These are phyloP conservation scores for Psilopsiagon aymara DNA, from an alignment of 2,113 vertebrate species.

Conservation along the genomic window DNA sequence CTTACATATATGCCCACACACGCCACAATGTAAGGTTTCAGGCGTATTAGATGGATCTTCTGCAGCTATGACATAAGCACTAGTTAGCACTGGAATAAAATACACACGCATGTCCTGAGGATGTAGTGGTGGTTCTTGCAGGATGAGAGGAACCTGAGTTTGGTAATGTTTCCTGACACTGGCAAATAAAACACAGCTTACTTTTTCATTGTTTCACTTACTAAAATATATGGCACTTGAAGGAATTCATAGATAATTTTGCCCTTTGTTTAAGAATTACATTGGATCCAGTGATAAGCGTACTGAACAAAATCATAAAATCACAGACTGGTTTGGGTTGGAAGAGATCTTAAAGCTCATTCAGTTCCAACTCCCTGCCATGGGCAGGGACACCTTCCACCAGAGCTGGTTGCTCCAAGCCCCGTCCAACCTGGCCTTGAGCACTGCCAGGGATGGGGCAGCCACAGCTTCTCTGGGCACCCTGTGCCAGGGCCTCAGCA, in stretches of 20 bases:
- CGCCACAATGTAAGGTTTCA: background rate
- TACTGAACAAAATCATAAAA: background rate
- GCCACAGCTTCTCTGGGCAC: background rate
- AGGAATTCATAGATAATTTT: background rate
- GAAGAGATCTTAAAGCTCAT: background rate
- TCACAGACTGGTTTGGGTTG: background rate
- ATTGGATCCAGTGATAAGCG: background rate
- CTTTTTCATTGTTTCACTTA: background rate
- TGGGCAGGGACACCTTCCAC: background rate
- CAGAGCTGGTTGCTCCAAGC: background rate
- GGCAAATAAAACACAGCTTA: background rate
- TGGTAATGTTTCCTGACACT: background rate
- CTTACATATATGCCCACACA: background rate
- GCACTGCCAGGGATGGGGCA: background rate
- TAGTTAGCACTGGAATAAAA: background rate
- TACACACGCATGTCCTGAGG: background rate
- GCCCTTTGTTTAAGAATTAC: background rate
- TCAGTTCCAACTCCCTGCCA: background rate
- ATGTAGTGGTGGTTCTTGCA: background rate
- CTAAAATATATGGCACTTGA: background rate
- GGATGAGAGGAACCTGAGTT: background rate
- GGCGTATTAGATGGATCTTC: background rate
- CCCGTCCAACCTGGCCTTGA: rapidly evolving
- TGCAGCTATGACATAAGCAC: background rate
- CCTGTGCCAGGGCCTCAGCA: background rate